These are phyloP conservation scores for Nemapogon koenigi DNA, from an alignment of 2,888 invertebrate species.

Conservation along the genomic window DNA sequence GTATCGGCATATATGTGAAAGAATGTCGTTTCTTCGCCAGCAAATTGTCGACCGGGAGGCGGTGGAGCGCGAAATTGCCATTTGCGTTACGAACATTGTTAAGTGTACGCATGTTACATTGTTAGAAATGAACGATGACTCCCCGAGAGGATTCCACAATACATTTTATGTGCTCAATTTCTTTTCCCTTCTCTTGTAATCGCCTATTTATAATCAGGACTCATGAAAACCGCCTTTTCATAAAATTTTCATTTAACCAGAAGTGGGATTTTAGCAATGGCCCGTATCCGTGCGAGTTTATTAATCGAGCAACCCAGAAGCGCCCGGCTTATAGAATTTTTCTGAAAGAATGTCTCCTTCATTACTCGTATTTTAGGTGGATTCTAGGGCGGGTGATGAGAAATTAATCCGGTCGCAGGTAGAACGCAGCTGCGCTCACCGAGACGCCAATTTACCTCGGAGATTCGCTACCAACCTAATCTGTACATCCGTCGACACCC, in stretches of 20 bases:
- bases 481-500: too few relatives aligned
- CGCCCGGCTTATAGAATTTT: slow-evolving; percentile 42
- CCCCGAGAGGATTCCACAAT: too few relatives aligned
- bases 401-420: slow-evolving; percentile 49
- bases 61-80: slow-evolving; percentile 43
- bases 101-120: slow-evolving; percentile 19
- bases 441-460: slow-evolving; percentile 42
- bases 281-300: slow-evolving; percentile 27
- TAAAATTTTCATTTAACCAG: slow-evolving; percentile 8
- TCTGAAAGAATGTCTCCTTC: slow-evolving; percentile 46
- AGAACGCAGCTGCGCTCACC: slow-evolving; percentile 36
- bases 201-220: too few relatives aligned
- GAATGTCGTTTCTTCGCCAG: slow-evolving; percentile 11
- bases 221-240: too few relatives aligned
- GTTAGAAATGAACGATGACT: slow-evolving; percentile 2
- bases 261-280: slow-evolving; percentile 22
- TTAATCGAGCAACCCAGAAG: slow-evolving; percentile 36
- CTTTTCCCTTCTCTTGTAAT: too few relatives aligned
- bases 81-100: slow-evolving; percentile 29
- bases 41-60: slow-evolving; percentile 16
- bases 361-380: slow-evolving; percentile 47
- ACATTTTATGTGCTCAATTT: too few relatives aligned
- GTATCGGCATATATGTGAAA: slow-evolving; percentile 10
- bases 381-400: slow-evolving; percentile 49
- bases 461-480: slow-evolving; percentile 17